Percentiles rank a stretch among this genome's conserved stretches.
These are phyloP conservation scores for Calypte anna DNA, from an alignment of 2,113 vertebrate genomes.

Conservation along the genomic window DNA sequence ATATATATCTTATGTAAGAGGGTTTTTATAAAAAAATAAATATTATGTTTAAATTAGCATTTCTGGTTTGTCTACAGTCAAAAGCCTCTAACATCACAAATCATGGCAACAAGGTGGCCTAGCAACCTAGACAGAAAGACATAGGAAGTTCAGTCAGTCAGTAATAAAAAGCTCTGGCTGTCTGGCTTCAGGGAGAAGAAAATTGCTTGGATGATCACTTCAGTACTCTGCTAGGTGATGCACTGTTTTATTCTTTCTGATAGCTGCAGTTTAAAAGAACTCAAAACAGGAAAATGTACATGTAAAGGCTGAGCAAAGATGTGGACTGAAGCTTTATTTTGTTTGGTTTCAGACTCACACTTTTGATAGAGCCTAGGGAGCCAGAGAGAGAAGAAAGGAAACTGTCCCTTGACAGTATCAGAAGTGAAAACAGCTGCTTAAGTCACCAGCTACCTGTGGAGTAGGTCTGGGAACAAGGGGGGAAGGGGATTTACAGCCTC, in stretches of 20 bases:
- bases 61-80: constrained; percentile 21
- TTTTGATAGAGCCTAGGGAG: constrained; percentile 50
- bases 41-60: constrained; percentile 21
- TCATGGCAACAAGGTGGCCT: background rate
- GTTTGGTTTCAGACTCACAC: constrained; percentile 55
- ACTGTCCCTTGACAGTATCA: constrained; percentile 36
- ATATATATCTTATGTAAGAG: background rate
- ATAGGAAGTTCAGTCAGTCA: constrained; percentile 50
- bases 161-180: constrained; percentile 66
- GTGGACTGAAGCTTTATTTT: constrained; percentile 61
- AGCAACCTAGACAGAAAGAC: constrained; percentile 56
- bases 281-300: constrained; percentile 43
- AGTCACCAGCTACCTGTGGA: background rate
- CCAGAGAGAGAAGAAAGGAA: constrained; percentile 36
- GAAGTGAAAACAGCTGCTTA: constrained; percentile 1
- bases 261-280: constrained; percentile 66
- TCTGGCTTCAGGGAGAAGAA: constrained; percentile 68
- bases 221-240: constrained; percentile 51
- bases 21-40: background rate
- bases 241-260: constrained; percentile 67
- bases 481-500: background rate
- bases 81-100: constrained; percentile 33
- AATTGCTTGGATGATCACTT: constrained; percentile 62
- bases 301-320: constrained; percentile 53
- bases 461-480: background rate